A percentile compares a stretch with the other conserved stretches of the same genome.
Conservation (phyloP, 2,113 vertebrate genomes). For the Hystrix cristata region DNA sequence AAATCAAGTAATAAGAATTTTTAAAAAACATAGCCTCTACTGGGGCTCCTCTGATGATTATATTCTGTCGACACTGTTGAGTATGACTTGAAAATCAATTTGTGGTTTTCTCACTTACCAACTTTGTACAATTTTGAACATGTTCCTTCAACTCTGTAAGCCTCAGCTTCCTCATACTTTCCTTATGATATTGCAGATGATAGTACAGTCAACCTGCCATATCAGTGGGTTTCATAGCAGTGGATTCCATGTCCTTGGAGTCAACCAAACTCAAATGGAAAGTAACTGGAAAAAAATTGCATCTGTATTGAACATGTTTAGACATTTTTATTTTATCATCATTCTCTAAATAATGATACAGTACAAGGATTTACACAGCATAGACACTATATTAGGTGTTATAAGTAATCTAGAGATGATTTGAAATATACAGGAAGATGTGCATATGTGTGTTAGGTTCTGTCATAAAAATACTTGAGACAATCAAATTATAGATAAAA, state of each 20-base stretch:
- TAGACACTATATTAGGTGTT: neutral
- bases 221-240: no score
- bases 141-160: neutral
- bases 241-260: neutral
- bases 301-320: neutral
- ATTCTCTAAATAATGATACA: neutral
- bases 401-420: neutral
- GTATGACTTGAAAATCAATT: neutral
- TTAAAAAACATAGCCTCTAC: neutral
- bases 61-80: neutral
- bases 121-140: neutral
- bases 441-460: neutral
- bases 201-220: neutral
- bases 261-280: neutral
- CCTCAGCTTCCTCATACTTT: neutral
- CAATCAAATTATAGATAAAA: neutral
- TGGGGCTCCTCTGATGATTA: neutral
- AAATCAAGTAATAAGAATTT: slow-evolving; percentile 8
- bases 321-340: neutral
- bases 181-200: neutral
- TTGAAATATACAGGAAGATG: neutral
- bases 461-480: neutral
- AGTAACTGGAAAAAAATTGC: neutral
- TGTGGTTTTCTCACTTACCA: neutral
- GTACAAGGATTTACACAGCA: neutral